phyloP scores from a whole-genome alignment of 2,888 invertebrate genomes.

The Coleophora flavipennella region DNA sequence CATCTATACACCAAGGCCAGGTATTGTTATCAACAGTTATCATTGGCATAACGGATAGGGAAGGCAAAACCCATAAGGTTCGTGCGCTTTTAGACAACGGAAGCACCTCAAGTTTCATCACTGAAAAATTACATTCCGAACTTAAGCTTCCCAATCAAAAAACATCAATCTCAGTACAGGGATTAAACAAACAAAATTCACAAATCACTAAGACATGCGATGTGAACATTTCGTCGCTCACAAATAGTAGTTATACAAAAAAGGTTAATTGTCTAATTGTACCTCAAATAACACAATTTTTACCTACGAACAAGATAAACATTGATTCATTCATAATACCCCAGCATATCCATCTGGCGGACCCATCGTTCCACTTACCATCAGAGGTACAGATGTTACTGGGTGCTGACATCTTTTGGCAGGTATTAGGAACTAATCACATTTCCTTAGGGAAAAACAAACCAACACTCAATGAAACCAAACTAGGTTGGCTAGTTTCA shows the following conservation, averaged over 20 bases:
- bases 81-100: constrained; percentile 9
- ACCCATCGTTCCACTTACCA: constrained; percentile 8
- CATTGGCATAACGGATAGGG: constrained; percentile 1
- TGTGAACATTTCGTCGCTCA: constrained; percentile 2
- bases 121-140: background rate
- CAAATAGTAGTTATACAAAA: background rate
- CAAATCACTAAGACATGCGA: constrained; percentile 2
- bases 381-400: constrained; percentile 8
- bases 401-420: constrained; percentile 11
- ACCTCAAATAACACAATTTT: constrained; percentile 6
- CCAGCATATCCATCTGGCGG: constrained; percentile 6
- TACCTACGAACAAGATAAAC: constrained; percentile 3
- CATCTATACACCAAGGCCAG: background rate
- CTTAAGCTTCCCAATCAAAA: background rate
- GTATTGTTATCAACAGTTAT: constrained; percentile 9
- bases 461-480: constrained; percentile 7
- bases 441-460: constrained; percentile 6
- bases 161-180: constrained; percentile 8
- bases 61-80: constrained; percentile 1
- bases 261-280: constrained; percentile 6
- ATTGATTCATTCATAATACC: constrained; percentile 2
- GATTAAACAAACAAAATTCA: constrained; percentile 8
- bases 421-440: background rate
- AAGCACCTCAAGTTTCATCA: constrained; percentile 10
- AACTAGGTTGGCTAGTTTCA: constrained; percentile 8